Percentiles rank a stretch among this genome's conserved stretches.
These are phyloP conservation scores for Drosophila peninsularis DNA, from an alignment of 2,888 invertebrate genomes.

Conservation along the genomic window DNA sequence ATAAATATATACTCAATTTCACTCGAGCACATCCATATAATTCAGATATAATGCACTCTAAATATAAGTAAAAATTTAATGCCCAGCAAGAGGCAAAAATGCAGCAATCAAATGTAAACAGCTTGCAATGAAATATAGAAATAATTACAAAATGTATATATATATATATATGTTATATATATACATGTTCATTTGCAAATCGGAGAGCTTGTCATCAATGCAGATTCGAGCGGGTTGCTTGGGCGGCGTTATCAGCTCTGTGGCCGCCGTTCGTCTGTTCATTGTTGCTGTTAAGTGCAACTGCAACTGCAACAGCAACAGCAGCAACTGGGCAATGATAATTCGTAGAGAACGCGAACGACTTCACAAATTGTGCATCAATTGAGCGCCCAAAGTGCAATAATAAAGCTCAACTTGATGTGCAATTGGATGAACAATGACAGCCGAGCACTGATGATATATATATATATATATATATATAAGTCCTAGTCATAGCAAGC, in stretches of 20 bases:
- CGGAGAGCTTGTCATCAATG: slow-evolving; percentile 11
- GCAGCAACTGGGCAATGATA: slow-evolving; percentile 32
- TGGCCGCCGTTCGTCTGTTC: slow-evolving; percentile 11
- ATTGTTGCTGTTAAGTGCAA: slow-evolving; percentile 15
- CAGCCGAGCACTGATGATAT: slow-evolving; percentile 9
- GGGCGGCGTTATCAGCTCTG: slow-evolving; percentile 34
- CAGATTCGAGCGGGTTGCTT: slow-evolving; percentile 19
- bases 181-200: background rate
- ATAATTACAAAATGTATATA: background rate
- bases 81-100: background rate
- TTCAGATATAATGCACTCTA: background rate
- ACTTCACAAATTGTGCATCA: slow-evolving; percentile 46
- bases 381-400: slow-evolving; percentile 40
- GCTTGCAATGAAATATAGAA: background rate
- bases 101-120: slow-evolving; percentile 15
- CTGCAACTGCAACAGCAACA: background rate
- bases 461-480: background rate
- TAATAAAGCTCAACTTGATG: slow-evolving; percentile 27
- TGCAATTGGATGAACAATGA: slow-evolving; percentile 37
- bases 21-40: background rate
- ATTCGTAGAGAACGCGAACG: slow-evolving; percentile 17
- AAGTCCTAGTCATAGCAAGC: slow-evolving; percentile 1
- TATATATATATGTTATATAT: background rate
- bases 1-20: background rate
- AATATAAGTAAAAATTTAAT: background rate